phyloP scores from a whole-genome alignment of 2,888 invertebrate genomes.

The Cenopis cana region DNA sequence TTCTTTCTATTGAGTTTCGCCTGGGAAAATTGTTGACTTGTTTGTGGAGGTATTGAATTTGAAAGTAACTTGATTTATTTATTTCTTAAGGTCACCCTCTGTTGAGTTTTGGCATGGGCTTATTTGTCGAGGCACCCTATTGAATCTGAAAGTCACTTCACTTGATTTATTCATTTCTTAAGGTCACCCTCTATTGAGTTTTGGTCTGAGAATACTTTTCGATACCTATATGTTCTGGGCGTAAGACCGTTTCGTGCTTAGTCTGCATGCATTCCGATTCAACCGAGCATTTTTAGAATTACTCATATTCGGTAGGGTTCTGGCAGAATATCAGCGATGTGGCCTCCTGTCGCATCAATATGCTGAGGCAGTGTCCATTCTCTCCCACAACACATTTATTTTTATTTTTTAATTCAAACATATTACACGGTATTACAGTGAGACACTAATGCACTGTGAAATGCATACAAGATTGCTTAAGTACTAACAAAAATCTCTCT shows the following conservation, averaged over 20 bases:
- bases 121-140: too few species aligned
- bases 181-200: background rate
- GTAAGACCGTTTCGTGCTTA: background rate
- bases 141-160: background rate
- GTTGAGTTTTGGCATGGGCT: background rate
- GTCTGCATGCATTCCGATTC: background rate
- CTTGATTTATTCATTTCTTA: background rate
- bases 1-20: conserved; percentile 5
- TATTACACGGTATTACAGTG: too few species aligned
- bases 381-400: too few species aligned
- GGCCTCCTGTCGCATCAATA: too few species aligned
- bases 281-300: background rate
- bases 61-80: background rate
- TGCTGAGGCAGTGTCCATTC: too few species aligned
- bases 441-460: too few species aligned
- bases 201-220: background rate
- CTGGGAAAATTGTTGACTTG: background rate
- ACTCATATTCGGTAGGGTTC: background rate
- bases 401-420: too few species aligned
- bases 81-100: background rate
- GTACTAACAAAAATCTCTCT: too few species aligned
- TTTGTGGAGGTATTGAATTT: background rate
- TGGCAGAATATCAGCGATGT: too few species aligned
- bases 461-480: too few species aligned
- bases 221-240: background rate